A percentile compares a stretch with the other conserved stretches of the same genome.
These are phyloP conservation scores for Onychomys leucogaster DNA, from an alignment of 2,797 vertebrate species.

Conservation along the genomic window DNA sequence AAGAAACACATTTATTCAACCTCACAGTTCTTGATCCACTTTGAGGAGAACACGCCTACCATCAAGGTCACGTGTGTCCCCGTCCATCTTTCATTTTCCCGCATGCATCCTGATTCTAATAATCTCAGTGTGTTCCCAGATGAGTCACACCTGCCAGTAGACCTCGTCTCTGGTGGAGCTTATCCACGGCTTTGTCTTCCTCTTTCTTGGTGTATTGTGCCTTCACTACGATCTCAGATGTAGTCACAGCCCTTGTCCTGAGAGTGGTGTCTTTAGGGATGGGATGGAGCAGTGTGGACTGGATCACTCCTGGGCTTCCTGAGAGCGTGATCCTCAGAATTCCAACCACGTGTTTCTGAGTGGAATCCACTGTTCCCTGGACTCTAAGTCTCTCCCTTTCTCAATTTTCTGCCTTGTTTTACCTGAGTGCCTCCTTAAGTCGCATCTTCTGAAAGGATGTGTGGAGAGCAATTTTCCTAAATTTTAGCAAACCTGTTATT, in stretches of 20 bases:
- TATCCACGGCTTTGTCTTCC: neutral
- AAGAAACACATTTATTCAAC: neutral
- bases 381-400: neutral
- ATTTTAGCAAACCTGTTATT: neutral
- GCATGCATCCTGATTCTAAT: neutral
- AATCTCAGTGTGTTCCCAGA: neutral
- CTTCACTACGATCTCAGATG: slow-evolving; percentile 4
- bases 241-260: neutral
- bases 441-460: neutral
- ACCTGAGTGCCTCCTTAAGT: neutral
- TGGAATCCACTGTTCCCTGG: neutral
- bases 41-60: neutral
- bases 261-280: neutral
- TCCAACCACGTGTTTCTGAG: neutral
- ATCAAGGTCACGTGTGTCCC: neutral
- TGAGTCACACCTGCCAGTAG: neutral
- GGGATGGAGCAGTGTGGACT: neutral
- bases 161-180: neutral
- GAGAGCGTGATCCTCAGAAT: neutral
- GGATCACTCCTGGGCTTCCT: neutral
- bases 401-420: slow-evolving; percentile 34
- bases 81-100: neutral
- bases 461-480: neutral
- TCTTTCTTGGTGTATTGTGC: neutral
- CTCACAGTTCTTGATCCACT: neutral